Percentiles rank a stretch among this genome's conserved stretches.
Conservation (phyloP, 1,140 invertebrate genomes). For the Globodera ellingtonae region DNA sequence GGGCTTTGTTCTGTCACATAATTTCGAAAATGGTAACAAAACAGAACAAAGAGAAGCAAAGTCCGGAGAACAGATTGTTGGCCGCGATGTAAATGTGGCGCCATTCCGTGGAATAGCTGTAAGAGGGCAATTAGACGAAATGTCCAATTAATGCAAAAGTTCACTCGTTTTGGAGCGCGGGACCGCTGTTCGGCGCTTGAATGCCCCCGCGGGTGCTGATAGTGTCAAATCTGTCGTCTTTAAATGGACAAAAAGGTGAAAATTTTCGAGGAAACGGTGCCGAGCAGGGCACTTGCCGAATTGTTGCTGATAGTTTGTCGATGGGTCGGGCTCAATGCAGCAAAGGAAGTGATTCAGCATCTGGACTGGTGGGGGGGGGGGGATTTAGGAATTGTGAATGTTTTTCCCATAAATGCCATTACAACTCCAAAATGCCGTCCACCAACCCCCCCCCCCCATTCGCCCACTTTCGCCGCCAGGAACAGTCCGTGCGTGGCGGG, state of each 20-base stretch:
- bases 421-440: no score
- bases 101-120: conserved; percentile 60
- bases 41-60: conserved; percentile 58
- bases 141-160: background rate
- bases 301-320: conserved; percentile 59
- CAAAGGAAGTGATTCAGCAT: conserved; percentile 60
- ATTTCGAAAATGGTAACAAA: conserved; percentile 62
- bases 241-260: background rate
- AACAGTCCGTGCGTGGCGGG: conserved; percentile 58
- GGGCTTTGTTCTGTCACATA: conserved; percentile 36
- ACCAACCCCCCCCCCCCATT: background rate
- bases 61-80: conserved; percentile 61
- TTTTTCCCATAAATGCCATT: background rate
- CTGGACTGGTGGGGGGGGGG: conserved; percentile 11
- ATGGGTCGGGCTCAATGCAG: conserved; percentile 58
- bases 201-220: conserved; percentile 7
- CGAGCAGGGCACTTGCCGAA: conserved; percentile 39
- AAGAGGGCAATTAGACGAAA: background rate
- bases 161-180: conserved; percentile 21
- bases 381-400: background rate
- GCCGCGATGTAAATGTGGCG: conserved; percentile 60
- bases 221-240: conserved; percentile 23
- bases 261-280: background rate
- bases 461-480: conserved; percentile 53
- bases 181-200: conserved; percentile 7